Evolutionary conservation across 2,797 vertebrate genomes (phyloP), one percentile per base, ranked within the genome.

Genomic region (Novumbra hubbsi): DNA sequence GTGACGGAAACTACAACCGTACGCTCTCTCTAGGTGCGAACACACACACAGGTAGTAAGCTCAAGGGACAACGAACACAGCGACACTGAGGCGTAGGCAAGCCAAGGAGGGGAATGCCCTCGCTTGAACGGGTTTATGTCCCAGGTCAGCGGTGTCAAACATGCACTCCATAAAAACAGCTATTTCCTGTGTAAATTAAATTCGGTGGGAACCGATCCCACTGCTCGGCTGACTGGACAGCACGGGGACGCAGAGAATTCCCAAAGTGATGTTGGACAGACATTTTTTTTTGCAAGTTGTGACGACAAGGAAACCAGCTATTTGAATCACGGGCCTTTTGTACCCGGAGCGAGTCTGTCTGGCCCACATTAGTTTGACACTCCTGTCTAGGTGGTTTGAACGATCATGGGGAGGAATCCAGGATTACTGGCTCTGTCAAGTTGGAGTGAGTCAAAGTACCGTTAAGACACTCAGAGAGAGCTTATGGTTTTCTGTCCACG

Each of bases 1-100:
- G 81, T 86, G 89, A 86, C 74, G 80, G 73, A 76, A 78, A 60
- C 73, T 76, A 74, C 55, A 83, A 81, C 82, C 74, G 84, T 79
- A 75, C 8, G 63, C 45, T 74, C 71, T 81, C 80, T 72, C 68
- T 48, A 21, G 17, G 30, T 78, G 78, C 63, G 79, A n/a, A 62
- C 52, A 28, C 14, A 48, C 66, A 28, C 66, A 41, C 19, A 63
- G n/a, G 15, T 16, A 50, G 28, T 24, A 24, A 48, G 41, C 28
- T 49, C 9, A 73, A n/a, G 28, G 30, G 27, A 63, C 27, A 30
- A 28, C 60, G n/a, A 34, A 5, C 2, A 5, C 5, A 5, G 32
- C 32, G 32, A 34, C 32, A 34, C 41, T 45, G 41, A 45, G 41
- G 9, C 41, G 11, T 8, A 12, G 41, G 3, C 9, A 45, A 8